Conservation (phyloP, 2,888 invertebrate genomes). For the Thyatira batis region DNA sequence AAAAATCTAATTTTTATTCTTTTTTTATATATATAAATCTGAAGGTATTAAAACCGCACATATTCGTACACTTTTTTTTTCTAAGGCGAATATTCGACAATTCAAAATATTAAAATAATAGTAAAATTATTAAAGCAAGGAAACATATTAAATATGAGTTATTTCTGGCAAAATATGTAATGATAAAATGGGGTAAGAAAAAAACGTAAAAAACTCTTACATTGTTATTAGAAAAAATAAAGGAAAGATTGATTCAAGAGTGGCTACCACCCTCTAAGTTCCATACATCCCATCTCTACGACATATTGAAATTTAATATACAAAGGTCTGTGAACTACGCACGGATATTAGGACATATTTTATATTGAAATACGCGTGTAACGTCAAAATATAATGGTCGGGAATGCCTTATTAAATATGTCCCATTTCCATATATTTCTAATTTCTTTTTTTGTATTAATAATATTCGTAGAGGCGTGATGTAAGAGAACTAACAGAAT, state of each 20-base stretch:
- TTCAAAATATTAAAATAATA: no score
- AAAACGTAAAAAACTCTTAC: no score
- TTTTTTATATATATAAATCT: no score
- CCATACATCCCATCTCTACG: neutral
- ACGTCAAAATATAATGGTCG: neutral
- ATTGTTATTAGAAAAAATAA: neutral
- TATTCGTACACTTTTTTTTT: no score
- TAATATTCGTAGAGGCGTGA: no score
- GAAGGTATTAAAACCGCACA: no score
- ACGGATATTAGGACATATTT: neutral
- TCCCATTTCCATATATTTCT: neutral
- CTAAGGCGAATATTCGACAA: no score
- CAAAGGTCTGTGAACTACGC: neutral
- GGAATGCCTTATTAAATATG: neutral
- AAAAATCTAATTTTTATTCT: no score
- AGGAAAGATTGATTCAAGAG: neutral
- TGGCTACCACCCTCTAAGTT: neutral
- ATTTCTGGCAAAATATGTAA: neutral
- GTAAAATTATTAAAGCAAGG: no score
- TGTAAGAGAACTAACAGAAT: no score
- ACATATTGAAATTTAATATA: neutral
- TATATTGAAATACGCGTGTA: neutral
- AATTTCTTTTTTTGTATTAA: neutral
- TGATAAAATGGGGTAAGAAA: neutral
- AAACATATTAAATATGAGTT: neutral